Conservation (phyloP, 2,797 vertebrate genomes). For the Notolabrus celidotus region DNA sequence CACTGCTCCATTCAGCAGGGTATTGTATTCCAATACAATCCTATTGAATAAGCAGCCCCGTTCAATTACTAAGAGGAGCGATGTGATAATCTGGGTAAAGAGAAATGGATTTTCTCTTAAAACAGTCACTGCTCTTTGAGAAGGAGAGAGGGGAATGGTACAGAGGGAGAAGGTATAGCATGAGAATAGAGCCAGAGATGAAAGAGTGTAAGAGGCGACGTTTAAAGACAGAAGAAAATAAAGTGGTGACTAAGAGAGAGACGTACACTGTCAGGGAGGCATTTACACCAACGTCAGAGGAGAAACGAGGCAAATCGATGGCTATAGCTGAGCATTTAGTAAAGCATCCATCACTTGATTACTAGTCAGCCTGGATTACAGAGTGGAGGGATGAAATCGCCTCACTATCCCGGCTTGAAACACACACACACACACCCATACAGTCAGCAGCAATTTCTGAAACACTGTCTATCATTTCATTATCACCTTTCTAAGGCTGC, state of each 20-base stretch:
- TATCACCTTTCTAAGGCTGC: not conserved
- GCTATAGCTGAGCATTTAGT: constrained; percentile 54
- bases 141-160: not conserved
- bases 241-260: constrained; percentile 7
- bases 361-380: constrained; percentile 56
- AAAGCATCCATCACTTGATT: constrained; percentile 66
- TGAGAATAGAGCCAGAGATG: constrained; percentile 6
- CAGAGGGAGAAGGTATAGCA: not conserved
- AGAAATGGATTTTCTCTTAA: constrained; percentile 71
- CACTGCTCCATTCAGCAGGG: constrained; percentile 47
- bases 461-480: constrained; percentile 13
- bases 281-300: constrained; percentile 21
- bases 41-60: constrained; percentile 51
- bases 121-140: constrained; percentile 40
- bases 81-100: constrained; percentile 71
- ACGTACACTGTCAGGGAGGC: constrained; percentile 1
- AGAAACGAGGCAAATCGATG: constrained; percentile 40
- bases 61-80: constrained; percentile 67
- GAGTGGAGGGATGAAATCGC: constrained; percentile 51
- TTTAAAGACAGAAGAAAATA: not conserved
- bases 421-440: not conserved
- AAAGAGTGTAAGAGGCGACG: not conserved
- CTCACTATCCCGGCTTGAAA: constrained; percentile 33
- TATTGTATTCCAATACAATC: constrained; percentile 72
- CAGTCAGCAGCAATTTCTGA: not conserved